Percentiles rank a stretch among this genome's conserved stretches.
These are phyloP conservation scores for Eolophus roseicapilla DNA, from an alignment of 2,113 vertebrate genomes.

Conservation along the genomic window DNA sequence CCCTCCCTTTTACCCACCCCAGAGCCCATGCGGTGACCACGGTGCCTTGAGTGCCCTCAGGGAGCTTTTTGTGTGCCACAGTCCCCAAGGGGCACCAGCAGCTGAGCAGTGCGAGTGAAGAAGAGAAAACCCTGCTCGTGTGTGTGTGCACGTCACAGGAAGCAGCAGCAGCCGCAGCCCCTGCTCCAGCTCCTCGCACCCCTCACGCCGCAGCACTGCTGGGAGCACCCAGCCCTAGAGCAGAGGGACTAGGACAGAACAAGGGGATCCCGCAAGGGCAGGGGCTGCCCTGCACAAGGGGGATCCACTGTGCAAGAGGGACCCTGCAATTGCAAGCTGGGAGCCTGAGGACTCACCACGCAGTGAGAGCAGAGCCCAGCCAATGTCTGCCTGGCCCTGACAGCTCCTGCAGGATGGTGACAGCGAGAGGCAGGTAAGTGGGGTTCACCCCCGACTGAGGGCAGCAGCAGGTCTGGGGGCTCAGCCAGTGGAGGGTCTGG, in stretches of 20 bases:
- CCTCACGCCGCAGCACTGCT: rapidly evolving
- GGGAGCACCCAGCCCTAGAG: neutral
- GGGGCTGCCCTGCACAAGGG: neutral
- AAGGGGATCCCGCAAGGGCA: rapidly evolving
- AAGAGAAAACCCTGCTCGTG: rapidly evolving
- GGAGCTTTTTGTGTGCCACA: neutral
- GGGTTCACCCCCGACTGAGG: rapidly evolving
- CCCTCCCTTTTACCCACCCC: neutral
- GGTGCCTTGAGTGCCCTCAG: too few relatives aligned
- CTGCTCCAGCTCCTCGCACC: neutral
- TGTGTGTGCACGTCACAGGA: neutral
- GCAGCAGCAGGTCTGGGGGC: neutral
- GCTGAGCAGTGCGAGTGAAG: neutral
- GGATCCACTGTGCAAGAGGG: too few relatives aligned
- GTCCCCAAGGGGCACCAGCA: neutral
- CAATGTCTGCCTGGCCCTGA: neutral
- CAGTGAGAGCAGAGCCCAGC: neutral
- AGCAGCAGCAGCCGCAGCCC: neutral
- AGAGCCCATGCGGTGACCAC: rapidly evolving
- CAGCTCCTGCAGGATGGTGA: rapidly evolving
- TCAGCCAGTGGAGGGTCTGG: too few relatives aligned
- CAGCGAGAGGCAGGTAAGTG: neutral
- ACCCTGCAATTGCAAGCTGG: too few relatives aligned
- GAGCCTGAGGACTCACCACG: neutral
- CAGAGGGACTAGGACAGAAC: rapidly evolving